phyloP scores from a whole-genome alignment of 2,113 vertebrate species.

The Nasalis larvatus region DNA sequence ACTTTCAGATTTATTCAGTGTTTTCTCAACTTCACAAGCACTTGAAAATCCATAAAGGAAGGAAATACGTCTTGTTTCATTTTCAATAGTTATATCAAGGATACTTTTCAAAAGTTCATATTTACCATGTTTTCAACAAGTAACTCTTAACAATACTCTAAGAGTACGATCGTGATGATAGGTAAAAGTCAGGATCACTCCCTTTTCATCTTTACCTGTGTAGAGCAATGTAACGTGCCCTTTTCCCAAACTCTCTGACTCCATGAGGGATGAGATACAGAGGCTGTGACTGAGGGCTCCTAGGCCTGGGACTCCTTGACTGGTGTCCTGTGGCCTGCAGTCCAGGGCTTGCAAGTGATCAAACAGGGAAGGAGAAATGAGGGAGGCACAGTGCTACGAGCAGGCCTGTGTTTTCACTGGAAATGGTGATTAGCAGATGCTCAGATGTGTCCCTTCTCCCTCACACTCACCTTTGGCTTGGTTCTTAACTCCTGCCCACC shows the following conservation, averaged over 20 bases:
- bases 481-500: not conserved
- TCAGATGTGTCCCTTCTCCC: not conserved
- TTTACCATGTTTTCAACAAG: not conserved
- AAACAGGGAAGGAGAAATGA: not conserved
- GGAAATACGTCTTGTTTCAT: not conserved
- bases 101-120: conserved; percentile 5
- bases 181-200: not conserved
- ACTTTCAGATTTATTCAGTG: conserved; percentile 49
- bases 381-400: not conserved
- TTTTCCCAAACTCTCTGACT: not conserved
- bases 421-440: not conserved
- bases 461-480: not conserved
- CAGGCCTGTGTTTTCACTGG: not conserved
- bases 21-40: conserved; percentile 40
- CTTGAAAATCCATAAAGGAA: conserved; percentile 28
- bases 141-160: not conserved
- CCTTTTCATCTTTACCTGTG: not conserved
- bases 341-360: not conserved
- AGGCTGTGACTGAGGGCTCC: not conserved
- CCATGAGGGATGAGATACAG: not conserved
- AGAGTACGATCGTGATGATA: not conserved
- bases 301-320: accelerated
- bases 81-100: conserved; percentile 21
- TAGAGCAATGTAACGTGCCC: not conserved
- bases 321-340: not conserved